phyloP scores from a whole-genome alignment of 2,888 invertebrate genomes.

The Nemurella pictetii region DNA sequence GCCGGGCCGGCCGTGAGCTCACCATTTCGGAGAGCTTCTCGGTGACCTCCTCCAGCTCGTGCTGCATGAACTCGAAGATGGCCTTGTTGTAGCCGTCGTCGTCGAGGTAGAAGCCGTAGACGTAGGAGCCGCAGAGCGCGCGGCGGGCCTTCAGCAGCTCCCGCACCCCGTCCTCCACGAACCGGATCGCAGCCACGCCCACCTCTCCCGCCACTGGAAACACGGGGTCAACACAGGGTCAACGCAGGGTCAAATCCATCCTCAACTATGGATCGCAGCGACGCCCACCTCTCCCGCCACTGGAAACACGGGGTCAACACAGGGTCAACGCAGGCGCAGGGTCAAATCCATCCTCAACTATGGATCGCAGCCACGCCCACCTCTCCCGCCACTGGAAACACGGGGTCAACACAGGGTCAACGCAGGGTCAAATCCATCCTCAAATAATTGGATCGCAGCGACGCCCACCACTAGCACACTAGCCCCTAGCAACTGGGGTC shows the following conservation, averaged over 20 bases:
- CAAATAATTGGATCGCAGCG: too few relatives aligned
- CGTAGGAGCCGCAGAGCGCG: conserved; percentile 67
- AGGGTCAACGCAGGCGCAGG: too few relatives aligned
- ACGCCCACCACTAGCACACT: too few relatives aligned
- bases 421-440: too few relatives aligned
- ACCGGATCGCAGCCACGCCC: conserved; percentile 50
- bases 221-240: too few relatives aligned
- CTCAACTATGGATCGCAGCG: too few relatives aligned
- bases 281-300: too few relatives aligned
- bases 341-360: conserved; percentile 69
- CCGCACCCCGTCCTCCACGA: conserved; percentile 66
- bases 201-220: conserved; percentile 8
- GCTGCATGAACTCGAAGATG: conserved; percentile 72
- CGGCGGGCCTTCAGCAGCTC: conserved; percentile 65
- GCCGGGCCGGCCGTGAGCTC: conserved; percentile 48
- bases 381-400: conserved; percentile 13
- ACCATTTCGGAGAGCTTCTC: conserved; percentile 67
- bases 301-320: too few relatives aligned
- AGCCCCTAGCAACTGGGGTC: too few relatives aligned
- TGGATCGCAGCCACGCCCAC: conserved; percentile 47
- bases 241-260: too few relatives aligned
- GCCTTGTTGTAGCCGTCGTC: conserved; percentile 67
- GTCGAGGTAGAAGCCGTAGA: conserved; percentile 68
- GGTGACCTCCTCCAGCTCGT: conserved; percentile 66
- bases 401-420: too few relatives aligned